A percentile compares a stretch with the other conserved stretches of the same genome.
These are phyloP conservation scores for Tenthredo livida DNA, from an alignment of 2,888 invertebrate species.

Conservation along the genomic window DNA sequence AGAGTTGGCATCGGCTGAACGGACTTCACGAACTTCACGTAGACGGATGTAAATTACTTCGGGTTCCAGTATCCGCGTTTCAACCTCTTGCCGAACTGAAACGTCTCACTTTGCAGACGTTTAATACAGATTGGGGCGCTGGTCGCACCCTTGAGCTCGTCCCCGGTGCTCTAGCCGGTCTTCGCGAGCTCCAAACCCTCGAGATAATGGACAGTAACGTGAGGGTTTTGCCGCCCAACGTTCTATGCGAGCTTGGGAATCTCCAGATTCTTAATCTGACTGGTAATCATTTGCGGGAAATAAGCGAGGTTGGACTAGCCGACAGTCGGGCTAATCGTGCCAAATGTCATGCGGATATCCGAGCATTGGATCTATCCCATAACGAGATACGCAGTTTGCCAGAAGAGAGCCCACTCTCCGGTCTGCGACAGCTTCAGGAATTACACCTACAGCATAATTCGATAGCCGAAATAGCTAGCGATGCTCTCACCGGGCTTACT, in stretches of 20 bases:
- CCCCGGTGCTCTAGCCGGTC: slow-evolving; percentile 86
- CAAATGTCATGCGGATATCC: slow-evolving; percentile 82
- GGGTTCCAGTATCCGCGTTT: slow-evolving; percentile 88
- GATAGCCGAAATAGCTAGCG: slow-evolving; percentile 88
- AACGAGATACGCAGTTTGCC: slow-evolving; percentile 88
- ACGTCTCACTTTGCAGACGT: slow-evolving; percentile 88
- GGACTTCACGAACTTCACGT: slow-evolving; percentile 88
- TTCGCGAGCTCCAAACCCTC: slow-evolving; percentile 89
- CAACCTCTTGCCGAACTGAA: slow-evolving; percentile 89
- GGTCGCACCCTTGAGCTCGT: slow-evolving; percentile 88
- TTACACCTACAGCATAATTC: slow-evolving; percentile 91
- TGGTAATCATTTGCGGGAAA: slow-evolving; percentile 88
- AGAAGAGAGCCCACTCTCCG: slow-evolving; percentile 87
- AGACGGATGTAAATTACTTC: slow-evolving; percentile 89
- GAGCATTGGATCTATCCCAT: slow-evolving; percentile 88
- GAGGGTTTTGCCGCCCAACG: slow-evolving; percentile 87
- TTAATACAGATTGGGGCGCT: slow-evolving; percentile 89
- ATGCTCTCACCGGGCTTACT: slow-evolving; percentile 89
- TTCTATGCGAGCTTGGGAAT: slow-evolving; percentile 89
- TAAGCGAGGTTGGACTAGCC: slow-evolving; percentile 87
- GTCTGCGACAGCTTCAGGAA: slow-evolving; percentile 88
- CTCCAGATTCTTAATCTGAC: slow-evolving; percentile 92
- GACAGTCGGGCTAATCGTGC: slow-evolving; percentile 77
- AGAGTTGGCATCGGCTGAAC: slow-evolving; percentile 86
- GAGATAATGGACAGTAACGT: slow-evolving; percentile 93